A percentile compares a stretch with the other conserved stretches of the same genome.
These are phyloP conservation scores for Odontomachus brunneus DNA, from an alignment of 1,140 invertebrate genomes.

Conservation along the genomic window DNA sequence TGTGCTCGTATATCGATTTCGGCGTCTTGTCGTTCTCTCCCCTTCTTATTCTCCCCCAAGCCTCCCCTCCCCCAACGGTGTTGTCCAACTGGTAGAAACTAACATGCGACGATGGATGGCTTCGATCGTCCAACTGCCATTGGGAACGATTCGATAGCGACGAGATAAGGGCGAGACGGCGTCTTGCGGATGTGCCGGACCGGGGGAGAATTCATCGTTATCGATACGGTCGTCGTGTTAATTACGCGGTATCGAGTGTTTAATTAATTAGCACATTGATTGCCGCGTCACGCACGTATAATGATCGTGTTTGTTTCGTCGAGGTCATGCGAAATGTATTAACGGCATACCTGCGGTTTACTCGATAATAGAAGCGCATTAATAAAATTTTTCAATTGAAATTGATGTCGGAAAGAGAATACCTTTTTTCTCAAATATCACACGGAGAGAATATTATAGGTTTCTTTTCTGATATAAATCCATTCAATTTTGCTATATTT, in stretches of 20 bases:
- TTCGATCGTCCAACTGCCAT: conserved; percentile 41
- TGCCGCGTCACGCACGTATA: neutral
- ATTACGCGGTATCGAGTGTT: conserved; percentile 45
- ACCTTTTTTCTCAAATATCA: too few species aligned
- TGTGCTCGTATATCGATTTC: conserved; percentile 70
- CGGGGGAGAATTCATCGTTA: conserved; percentile 26
- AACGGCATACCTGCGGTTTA: neutral
- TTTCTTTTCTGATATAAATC: too few species aligned
- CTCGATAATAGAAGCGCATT: conserved; percentile 9
- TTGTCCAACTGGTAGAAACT: conserved; percentile 20
- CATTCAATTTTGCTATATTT: neutral
- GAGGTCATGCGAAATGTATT: conserved; percentile 14
- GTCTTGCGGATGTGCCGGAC: conserved; percentile 15
- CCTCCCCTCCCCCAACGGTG: conserved; percentile 7
- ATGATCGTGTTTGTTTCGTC: conserved; percentile 11
- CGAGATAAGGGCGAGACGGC: neutral
- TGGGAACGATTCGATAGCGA: neutral
- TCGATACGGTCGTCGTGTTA: neutral
- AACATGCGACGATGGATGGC: neutral
- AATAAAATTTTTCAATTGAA: conserved; percentile 16
- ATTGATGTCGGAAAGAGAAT: neutral
- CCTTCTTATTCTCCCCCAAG: neutral
- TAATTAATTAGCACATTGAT: conserved; percentile 44
- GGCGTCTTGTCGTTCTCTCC: conserved; percentile 52
- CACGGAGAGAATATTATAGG: too few species aligned